These are phyloP conservation scores for Aspidiotus rigidus DNA, from an alignment of 2,888 invertebrate species.

Conservation along the genomic window DNA sequence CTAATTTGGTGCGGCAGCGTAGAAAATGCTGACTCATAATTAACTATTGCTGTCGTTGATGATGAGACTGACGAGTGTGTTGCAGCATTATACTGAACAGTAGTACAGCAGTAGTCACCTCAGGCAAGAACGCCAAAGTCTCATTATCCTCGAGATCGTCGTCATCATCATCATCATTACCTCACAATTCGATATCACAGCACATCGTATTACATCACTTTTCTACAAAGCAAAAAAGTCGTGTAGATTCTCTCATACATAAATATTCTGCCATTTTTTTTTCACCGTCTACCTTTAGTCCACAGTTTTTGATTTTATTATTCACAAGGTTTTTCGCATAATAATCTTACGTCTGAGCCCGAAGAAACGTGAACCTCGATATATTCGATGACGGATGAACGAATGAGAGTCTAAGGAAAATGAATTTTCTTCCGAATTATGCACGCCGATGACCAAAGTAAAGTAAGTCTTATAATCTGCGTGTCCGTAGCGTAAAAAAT, in stretches of 20 bases:
- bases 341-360: not conserved
- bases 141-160: slow-evolving; percentile 18
- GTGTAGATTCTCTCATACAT: too few species aligned
- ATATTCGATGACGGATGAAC: too few species aligned
- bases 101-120: slow-evolving; percentile 25
- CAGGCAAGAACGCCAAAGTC: slow-evolving; percentile 21
- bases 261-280: too few species aligned
- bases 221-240: too few species aligned
- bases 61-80: slow-evolving; percentile 32
- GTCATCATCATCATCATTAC: slow-evolving; percentile 22
- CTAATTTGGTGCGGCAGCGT: slow-evolving; percentile 33
- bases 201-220: slow-evolving; percentile 17
- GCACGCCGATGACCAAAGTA: slow-evolving; percentile 1
- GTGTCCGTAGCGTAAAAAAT: not conserved
- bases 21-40: slow-evolving; percentile 33
- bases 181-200: not conserved
- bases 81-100: slow-evolving; percentile 10
- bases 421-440: not conserved
- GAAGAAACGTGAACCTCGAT: not conserved
- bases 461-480: not conserved
- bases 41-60: slow-evolving; percentile 32
- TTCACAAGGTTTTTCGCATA: not conserved
- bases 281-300: too few species aligned
- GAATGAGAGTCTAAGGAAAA: slow-evolving; percentile 1
- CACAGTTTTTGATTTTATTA: not conserved